Evolutionary conservation across 2,888 invertebrate species (phyloP), one percentile per base, ranked within the genome.

Genomic region (Perizoma affinitatum): DNA sequence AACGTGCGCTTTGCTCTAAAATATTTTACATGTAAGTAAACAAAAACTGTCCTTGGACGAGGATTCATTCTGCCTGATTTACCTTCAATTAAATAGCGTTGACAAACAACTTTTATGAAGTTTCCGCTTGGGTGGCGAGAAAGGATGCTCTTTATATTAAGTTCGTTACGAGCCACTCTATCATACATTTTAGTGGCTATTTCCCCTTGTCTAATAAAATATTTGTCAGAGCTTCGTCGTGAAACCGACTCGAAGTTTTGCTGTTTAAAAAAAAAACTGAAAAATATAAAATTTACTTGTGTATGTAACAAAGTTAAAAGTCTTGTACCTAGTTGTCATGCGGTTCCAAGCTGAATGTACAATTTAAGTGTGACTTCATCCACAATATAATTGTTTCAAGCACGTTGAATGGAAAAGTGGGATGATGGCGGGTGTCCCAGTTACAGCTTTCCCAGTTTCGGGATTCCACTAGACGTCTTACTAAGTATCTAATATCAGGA

Each of bases 331-430:
- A 66, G 63, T 58, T 67, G 65, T 56, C 54, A 68, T 68, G 60
- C 63, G 51, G 62, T 61, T 67, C 63, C 66, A 64, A 66, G 59
- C 58, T 58, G 61, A 60, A 63, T 66, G 61, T 63, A 65, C 61
- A 65, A 61, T 65, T 69, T 73, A 71, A 73, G 75, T 72, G 68
- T 68, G 68, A 73, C 74, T 69, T 69, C 71, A 70, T 70, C 67
- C 73, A 78, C 81, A 75, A 76, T 73, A 76, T 78, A 79, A 79
- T 82, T 84, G 79, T 81, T 78, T 77, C 70, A 74, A 72, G 74
- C 70, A 70, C 68, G 77, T 71, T 73, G 70, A 79, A 78, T 71
- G 74, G 74, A 73, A 78, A 75, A 76, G 70, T 73, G 69, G 71
- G 66, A 71, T 72, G 69, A 70, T 71, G 69, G 66, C 59, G 70